Conservation (phyloP, 2,797 vertebrate species). For the Sus cebifrons region DNA sequence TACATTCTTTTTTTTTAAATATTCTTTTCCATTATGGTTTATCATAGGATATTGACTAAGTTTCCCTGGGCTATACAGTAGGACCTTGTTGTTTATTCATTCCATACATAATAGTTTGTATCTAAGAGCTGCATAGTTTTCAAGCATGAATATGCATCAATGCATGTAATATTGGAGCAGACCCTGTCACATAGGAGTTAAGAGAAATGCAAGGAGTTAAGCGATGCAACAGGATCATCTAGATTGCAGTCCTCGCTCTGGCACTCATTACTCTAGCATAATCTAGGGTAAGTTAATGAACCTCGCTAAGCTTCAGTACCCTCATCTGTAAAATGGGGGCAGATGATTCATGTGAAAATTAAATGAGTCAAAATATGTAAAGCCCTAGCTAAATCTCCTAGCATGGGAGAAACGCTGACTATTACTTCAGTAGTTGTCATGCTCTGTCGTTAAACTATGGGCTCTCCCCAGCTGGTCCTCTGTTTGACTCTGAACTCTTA, state of each 20-base stretch:
- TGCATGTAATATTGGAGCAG: background rate
- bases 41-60: too few species aligned
- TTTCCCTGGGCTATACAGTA: too few species aligned
- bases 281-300: background rate
- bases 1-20: too few species aligned
- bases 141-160: background rate
- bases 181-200: fast-evolving
- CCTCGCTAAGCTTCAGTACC: background rate
- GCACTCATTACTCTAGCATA: background rate
- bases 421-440: background rate
- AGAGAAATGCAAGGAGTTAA: background rate
- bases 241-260: background rate
- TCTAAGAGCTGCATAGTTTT: background rate
- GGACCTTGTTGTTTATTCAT: too few species aligned
- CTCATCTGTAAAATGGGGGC: background rate
- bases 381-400: background rate
- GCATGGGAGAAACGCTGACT: background rate
- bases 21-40: too few species aligned
- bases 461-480: background rate
- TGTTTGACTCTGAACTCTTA: background rate
- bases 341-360: background rate
- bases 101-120: too few species aligned
- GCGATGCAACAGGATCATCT: background rate
- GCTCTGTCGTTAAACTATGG: background rate
- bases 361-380: background rate